Conservation (phyloP, 2,888 invertebrate species). For the Metellina segmentata region DNA sequence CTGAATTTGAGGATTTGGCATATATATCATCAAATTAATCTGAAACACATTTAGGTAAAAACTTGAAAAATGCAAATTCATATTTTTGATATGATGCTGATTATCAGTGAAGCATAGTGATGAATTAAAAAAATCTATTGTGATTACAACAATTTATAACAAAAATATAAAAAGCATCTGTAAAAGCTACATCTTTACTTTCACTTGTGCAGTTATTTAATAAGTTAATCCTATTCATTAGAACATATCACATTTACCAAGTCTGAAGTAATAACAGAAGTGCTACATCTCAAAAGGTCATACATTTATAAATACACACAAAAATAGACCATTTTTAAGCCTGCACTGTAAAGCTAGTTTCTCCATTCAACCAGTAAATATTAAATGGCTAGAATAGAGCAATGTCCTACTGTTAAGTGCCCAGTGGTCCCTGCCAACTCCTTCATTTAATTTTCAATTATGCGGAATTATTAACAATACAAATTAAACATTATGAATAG, state of each 20-base stretch:
- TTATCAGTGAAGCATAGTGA: constrained; percentile 6
- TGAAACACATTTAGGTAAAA: too few species aligned
- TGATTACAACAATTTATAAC: background rate
- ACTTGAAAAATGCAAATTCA: too few species aligned
- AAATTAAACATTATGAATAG: constrained; percentile 7
- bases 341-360: constrained; percentile 67
- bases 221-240: constrained; percentile 15
- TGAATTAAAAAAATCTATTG: background rate
- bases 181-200: background rate
- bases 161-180: background rate
- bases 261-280: constrained; percentile 45
- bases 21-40: too few species aligned
- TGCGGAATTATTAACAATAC: constrained; percentile 31
- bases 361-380: constrained; percentile 51
- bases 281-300: constrained; percentile 51
- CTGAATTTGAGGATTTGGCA: too few species aligned
- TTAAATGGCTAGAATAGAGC: constrained; percentile 64
- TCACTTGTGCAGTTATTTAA: constrained; percentile 25
- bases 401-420: constrained; percentile 74
- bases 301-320: constrained; percentile 58
- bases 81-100: background rate
- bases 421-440: constrained; percentile 75
- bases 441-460: constrained; percentile 40
- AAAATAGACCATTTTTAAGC: constrained; percentile 51
- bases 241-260: constrained; percentile 32